Evolutionary conservation across 2,888 invertebrate species (phyloP), one percentile per base, ranked within the genome.

Genomic region (Neelides folsomi): DNA sequence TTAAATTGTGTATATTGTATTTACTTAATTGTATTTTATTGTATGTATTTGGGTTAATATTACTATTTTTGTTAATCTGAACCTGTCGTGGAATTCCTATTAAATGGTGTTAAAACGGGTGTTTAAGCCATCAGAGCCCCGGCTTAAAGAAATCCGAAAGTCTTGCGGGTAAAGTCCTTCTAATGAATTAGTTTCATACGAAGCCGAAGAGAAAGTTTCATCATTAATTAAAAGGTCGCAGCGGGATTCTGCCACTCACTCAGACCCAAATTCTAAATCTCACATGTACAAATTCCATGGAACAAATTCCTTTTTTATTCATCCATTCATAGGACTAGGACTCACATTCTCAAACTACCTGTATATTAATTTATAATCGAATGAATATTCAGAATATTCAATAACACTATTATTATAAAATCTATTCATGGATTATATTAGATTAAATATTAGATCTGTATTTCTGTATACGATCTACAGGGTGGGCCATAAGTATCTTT

Each of bases 151-250:
- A n/a, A n/a, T 19, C 18, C 47, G 37, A n/a, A n/a, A n/a, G 27
- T 9, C n/a, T 34, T 34, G 16, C 8, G n/a, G 15, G 12, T 19
- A 13, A 19, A 39, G 12, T 5, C 19, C 13, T 47, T 49, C 58
- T 61, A 61, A 61, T 61, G 58, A 61, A 61, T 58, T 58, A 61
- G 55, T 57, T 60, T 56, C 54, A 56, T 35, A 20, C n/a, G 40
- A 27, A 27, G 27, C 27, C 27, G 4, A 7, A 48, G 52, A 57
- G 52, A 57, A 60, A 61, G 54, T 58, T 60, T 58, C 55, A 61
- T 59, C 54, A 61, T 58, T 61, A 61, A 61, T 61, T 61, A 61
- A 61, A 57, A 52, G 57, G 60, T 61, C 60, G 54, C 58, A 56
- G 60, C 51, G 56, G 60, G 60, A 55, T 55, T 52, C 54, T 57